Evolutionary conservation across 1,140 invertebrate genomes (phyloP), one percentile per base, ranked within the genome.

Genomic region (Drosophila truncata): DNA sequence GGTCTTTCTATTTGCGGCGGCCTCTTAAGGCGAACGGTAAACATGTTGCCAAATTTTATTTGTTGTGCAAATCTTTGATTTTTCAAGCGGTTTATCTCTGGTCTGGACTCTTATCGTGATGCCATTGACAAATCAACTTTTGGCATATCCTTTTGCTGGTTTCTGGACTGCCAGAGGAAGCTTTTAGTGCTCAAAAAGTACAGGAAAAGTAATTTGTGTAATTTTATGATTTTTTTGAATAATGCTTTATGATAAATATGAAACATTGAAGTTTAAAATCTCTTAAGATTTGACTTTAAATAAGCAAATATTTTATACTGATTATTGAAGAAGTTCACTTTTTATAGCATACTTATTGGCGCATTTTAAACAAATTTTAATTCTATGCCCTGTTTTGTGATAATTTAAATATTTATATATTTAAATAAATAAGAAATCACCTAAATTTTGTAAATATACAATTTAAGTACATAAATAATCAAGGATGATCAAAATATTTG

Each of bases 61-160:
- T 80, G 72, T 63, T 79, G 70, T 58, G 73, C 62, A 63, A 87
- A 82, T 87, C 80, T 78, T 88, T 87, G 84, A 88, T 88, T 87
- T 87, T 49, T 74, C 54, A 88, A 84, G 80, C 80, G 67, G 47
- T 63, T 86, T 88, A 82, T 67, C 79, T 60, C n/a, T 47, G 47
- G 35, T 31, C n/a, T n/a, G 14, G 35, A 23, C 65, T 67, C 63
- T 61, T 73, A 74, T 74, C 71, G 11, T 62, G 71, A 62, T 74
- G 67, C 5, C 41, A 75, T 29, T 61, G 76, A 64, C 57, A 78
- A 79, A 79, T 58, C 74, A 72, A 29, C 33, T 37, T 46, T 7
- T 25, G 31, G 6, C 13, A 27, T 42, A 44, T 27, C 25, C 25
- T 23, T 41, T 42, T 18, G 55, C 16, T 18, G 29, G 23, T 18